Evolutionary conservation across 2,113 vertebrate species (phyloP).

Genomic region (Malurus cyaneus): DNA sequence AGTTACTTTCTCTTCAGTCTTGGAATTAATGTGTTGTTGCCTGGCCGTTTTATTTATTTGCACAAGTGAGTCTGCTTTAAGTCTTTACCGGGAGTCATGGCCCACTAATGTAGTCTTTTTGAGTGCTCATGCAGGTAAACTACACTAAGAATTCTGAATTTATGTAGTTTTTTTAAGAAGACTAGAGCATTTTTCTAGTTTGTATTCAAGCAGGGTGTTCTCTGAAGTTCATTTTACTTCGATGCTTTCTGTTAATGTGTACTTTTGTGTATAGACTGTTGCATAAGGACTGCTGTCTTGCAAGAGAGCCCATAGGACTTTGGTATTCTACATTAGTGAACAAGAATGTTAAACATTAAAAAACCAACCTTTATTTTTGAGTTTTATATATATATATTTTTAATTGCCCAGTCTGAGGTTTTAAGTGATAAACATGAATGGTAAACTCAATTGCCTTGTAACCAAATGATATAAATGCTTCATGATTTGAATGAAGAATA

Average conservation of each 20-base stretch:
- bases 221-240: not conserved
- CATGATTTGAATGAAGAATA: slow-evolving; percentile 19
- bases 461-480: slow-evolving; percentile 38
- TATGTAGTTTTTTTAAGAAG: not conserved
- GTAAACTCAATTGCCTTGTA: slow-evolving; percentile 39
- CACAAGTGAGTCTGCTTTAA: not conserved
- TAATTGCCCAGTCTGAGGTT: not conserved
- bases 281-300: not conserved
- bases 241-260: not conserved
- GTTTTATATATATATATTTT: slow-evolving; percentile 20
- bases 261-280: not conserved
- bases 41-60: slow-evolving; percentile 34
- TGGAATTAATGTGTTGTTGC: not conserved
- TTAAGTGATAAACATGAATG: not conserved
- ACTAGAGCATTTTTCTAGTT: not conserved
- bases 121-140: not conserved
- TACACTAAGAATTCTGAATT: not conserved
- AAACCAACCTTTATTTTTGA: slow-evolving; percentile 46
- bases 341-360: slow-evolving; percentile 16
- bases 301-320: not conserved
- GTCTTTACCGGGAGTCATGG: not conserved
- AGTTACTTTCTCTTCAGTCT: not conserved
- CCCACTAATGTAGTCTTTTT: not conserved
- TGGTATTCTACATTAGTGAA: not conserved
- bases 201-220: not conserved